A percentile compares a stretch with the other conserved stretches of the same genome.
phyloP scores from a whole-genome alignment of 2,797 vertebrate species.

The Taeniopygia guttata region DNA sequence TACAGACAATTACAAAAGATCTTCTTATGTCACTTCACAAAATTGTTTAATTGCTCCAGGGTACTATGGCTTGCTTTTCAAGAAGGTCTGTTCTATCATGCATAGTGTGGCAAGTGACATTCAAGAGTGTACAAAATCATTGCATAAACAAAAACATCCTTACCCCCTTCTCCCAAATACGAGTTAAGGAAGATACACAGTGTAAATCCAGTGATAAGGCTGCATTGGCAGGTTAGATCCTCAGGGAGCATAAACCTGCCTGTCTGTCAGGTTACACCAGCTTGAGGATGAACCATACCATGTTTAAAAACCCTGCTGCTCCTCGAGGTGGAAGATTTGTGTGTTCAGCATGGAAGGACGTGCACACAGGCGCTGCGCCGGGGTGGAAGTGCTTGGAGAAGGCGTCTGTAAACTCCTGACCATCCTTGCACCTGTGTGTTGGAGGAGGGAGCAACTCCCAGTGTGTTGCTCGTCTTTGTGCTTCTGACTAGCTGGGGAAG shows the following conservation, averaged over 20 bases:
- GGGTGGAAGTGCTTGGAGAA: background rate
- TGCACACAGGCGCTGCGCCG: accelerated
- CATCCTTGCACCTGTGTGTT: accelerated
- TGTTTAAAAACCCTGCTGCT: slow-evolving; percentile 8
- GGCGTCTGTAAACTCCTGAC: background rate
- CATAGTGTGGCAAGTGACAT: slow-evolving; percentile 50
- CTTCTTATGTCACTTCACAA: slow-evolving; percentile 40
- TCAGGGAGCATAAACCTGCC: background rate
- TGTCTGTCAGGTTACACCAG: background rate
- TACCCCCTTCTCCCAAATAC: background rate
- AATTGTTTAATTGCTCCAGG: slow-evolving; percentile 16
- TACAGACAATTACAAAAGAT: slow-evolving; percentile 63
- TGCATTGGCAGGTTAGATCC: slow-evolving; percentile 7
- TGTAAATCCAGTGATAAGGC: slow-evolving; percentile 54
- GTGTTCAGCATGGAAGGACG: background rate
- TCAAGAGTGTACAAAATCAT: slow-evolving; percentile 46
- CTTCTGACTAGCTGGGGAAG: background rate
- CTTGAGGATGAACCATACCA: background rate
- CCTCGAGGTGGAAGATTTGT: background rate
- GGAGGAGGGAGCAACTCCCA: background rate
- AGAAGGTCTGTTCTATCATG: slow-evolving; percentile 41
- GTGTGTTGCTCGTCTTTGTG: background rate
- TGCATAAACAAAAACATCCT: slow-evolving; percentile 30
- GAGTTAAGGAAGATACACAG: slow-evolving; percentile 47
- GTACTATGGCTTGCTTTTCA: slow-evolving; percentile 49